A percentile compares a stretch with the other conserved stretches of the same genome.
Conservation (phyloP, 2,797 vertebrate genomes). For the Cygnus olor region DNA sequence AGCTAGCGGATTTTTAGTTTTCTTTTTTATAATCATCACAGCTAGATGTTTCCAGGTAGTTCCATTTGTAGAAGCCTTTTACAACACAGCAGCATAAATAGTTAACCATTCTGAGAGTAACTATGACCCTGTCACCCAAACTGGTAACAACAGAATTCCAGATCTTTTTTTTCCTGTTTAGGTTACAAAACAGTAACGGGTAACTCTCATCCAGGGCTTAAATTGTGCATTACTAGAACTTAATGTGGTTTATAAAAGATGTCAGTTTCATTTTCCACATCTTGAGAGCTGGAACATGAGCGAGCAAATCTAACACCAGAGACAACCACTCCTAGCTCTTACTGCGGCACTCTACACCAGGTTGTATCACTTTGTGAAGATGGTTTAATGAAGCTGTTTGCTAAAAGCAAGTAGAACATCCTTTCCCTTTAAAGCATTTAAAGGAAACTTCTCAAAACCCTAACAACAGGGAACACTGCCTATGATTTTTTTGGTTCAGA, state of each 20-base stretch:
- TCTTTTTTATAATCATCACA: not conserved
- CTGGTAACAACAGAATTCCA: not conserved
- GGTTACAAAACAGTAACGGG: not conserved
- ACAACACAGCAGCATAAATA: not conserved
- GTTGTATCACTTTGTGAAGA: not conserved
- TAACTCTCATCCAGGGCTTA: not conserved
- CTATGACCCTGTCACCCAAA: not conserved
- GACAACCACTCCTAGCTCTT: not conserved
- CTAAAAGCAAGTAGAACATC: not conserved
- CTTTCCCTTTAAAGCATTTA: not conserved
- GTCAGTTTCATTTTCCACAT: not conserved
- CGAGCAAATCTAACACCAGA: not conserved
- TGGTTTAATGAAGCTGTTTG: not conserved
- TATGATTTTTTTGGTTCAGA: not conserved
- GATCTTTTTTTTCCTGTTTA: not conserved
- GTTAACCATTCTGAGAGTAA: not conserved
- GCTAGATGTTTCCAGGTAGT: not conserved
- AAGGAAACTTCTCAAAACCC: not conserved
- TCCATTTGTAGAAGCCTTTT: not conserved
- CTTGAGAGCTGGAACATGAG: not conserved
- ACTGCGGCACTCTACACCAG: not conserved
- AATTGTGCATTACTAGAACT: not conserved
- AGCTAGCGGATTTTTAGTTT: not conserved
- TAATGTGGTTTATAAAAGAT: not conserved
- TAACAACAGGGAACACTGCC: rapidly evolving